Conservation (phyloP, 2,888 invertebrate species). For the Germaria angustata region DNA sequence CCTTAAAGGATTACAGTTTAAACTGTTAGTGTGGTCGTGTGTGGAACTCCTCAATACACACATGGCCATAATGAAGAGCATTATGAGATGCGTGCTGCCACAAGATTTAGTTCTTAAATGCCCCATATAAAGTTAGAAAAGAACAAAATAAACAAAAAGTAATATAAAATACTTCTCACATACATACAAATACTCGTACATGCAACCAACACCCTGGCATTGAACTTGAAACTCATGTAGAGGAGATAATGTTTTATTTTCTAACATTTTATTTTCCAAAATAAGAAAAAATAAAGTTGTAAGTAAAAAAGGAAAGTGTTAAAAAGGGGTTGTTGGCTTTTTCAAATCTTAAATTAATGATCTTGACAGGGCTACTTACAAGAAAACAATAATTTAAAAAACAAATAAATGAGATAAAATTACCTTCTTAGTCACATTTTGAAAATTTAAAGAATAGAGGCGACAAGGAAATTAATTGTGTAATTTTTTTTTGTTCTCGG, state of each 20-base stretch:
- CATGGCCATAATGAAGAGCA: neutral
- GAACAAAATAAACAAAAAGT: slow-evolving; percentile 16
- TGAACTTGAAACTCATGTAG: slow-evolving; percentile 52
- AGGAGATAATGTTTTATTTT: too few relatives aligned
- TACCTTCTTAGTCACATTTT: neutral
- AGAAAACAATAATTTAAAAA: slow-evolving; percentile 2
- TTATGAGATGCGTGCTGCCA: slow-evolving; percentile 38
- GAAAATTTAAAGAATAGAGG: neutral
- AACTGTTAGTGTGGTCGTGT: neutral
- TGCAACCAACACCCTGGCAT: slow-evolving; percentile 39
- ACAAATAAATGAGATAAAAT: slow-evolving; percentile 47
- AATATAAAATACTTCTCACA: neutral
- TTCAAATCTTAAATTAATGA: slow-evolving; percentile 48
- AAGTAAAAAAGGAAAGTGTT: slow-evolving; percentile 44
- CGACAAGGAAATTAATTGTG: neutral
- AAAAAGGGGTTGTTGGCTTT: slow-evolving; percentile 56
- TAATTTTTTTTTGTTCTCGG: neutral
- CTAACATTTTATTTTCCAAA: neutral
- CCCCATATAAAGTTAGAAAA: slow-evolving; percentile 38
- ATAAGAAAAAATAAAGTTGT: neutral
- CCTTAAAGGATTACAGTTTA: slow-evolving; percentile 27
- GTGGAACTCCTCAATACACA: neutral
- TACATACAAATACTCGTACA: neutral
- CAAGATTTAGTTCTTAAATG: slow-evolving; percentile 53
- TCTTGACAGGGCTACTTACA: slow-evolving; percentile 50